Evolutionary conservation across 2,113 vertebrate species (phyloP), one percentile per base, ranked within the genome.

Genomic region (Sinocyclocheilus anshuiensis): DNA sequence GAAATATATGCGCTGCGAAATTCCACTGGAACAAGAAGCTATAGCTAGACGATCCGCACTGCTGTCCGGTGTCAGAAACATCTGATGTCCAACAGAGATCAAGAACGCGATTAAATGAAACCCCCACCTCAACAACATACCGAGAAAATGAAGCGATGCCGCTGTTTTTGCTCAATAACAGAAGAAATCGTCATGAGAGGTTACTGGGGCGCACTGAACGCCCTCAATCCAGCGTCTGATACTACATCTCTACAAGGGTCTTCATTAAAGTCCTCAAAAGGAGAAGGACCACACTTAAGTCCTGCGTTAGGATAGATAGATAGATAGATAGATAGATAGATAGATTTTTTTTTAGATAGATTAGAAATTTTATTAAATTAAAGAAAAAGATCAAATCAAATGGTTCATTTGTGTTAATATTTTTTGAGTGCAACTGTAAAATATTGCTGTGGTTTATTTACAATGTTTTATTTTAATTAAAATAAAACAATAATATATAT

Each of bases 31-130:
- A 9, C 39, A 26, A 45, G 39, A 53, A 13, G 20, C 42, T 42
- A 26, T 20, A 2, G 29, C 29, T 33, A 33, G 50, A 18, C 20
- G 72, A 39, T 57, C 18, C 18, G 71, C 74, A 45, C 29, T 10
- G 50, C 42, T 57, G 61, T 29, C 57, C 16, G 24, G n/a, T 85
- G 85, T 91, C 90, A 90, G 16, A 59, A 86, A 88, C 87, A 92
- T 89, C 81, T 90, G 90, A 86, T 20, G 77, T 82, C 55, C 55
- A 63, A 3, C 1, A 29, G 4, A 67, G 74, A 16, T 33, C 12
- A 53, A 22, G 33, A 20, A 39, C 36, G 36, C 36, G 36, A 42
- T 50, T 63, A 8, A n/a, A 65, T 50, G 55, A 57, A 74, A 20
- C 82, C 36, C 7, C 26, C 4, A 53, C 13, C n/a, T 57, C 20